phyloP scores from a whole-genome alignment of 2,888 invertebrate genomes.

The Timema podura region DNA sequence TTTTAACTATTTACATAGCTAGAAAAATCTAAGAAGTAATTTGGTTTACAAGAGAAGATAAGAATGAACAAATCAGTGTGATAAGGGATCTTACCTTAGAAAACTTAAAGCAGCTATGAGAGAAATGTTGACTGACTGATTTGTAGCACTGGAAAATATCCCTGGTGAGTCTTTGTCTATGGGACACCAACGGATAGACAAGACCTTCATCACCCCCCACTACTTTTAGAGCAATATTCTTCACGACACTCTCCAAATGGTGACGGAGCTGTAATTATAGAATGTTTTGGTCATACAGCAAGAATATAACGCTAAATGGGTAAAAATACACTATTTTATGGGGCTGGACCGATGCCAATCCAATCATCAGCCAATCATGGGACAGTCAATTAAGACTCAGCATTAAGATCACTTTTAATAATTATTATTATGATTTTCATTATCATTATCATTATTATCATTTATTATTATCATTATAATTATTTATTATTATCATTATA shows the following conservation, averaged over 20 bases:
- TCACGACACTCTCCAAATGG: conserved; percentile 39
- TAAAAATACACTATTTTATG: background rate
- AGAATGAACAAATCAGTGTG: too few relatives aligned
- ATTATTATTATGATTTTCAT: too few relatives aligned
- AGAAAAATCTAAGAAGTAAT: too few relatives aligned
- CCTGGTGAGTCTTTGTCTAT: conserved; percentile 34
- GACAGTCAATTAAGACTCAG: too few relatives aligned
- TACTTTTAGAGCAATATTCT: conserved; percentile 39
- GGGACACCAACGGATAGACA: conserved; percentile 13
- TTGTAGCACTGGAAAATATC: conserved; percentile 44
- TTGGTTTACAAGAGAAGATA: too few relatives aligned
- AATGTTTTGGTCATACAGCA: background rate
- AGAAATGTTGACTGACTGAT: conserved; percentile 39
- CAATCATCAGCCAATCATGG: too few relatives aligned
- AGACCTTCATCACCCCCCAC: conserved; percentile 34
- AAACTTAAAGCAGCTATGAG: conserved; percentile 43
- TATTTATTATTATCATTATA: too few relatives aligned
- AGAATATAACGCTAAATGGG: background rate
- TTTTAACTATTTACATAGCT: too few relatives aligned
- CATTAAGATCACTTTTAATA: conserved; percentile 2
- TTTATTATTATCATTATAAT: too few relatives aligned
- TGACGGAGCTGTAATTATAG: conserved; percentile 39
- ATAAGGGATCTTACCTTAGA: conserved; percentile 42
- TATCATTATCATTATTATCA: too few relatives aligned
- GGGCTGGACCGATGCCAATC: background rate